Evolutionary conservation across 2,797 vertebrate species (phyloP).

Genomic region (Xerus rutilus): DNA sequence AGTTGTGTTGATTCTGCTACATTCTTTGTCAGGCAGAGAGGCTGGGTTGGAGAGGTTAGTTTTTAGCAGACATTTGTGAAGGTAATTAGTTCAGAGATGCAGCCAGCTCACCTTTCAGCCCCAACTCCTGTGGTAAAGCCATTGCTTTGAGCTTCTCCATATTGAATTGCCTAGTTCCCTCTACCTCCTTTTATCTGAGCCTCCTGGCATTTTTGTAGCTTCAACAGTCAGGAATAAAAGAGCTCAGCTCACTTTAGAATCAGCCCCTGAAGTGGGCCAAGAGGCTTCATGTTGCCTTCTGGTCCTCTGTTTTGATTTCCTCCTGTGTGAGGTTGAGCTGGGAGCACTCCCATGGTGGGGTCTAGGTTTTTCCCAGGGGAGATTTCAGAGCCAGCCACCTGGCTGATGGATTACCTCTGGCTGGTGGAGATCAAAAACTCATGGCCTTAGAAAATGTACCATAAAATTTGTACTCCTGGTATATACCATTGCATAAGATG

Average conservation of each 20-base stretch:
- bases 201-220: slow-evolving; percentile 84
- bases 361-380: slow-evolving; percentile 16
- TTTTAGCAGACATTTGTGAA: slow-evolving; percentile 72
- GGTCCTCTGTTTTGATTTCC: slow-evolving; percentile 73
- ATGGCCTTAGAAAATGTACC: not conserved
- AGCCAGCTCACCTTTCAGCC: slow-evolving; percentile 81
- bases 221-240: slow-evolving; percentile 86
- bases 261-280: slow-evolving; percentile 75
- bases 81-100: slow-evolving; percentile 84
- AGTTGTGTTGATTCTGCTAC: not conserved
- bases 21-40: not conserved
- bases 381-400: slow-evolving; percentile 47
- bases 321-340: slow-evolving; percentile 70
- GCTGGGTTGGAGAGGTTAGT: slow-evolving; percentile 67
- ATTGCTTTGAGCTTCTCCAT: slow-evolving; percentile 82
- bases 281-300: slow-evolving; percentile 76
- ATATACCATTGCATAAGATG: not conserved
- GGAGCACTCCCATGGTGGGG: not conserved
- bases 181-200: slow-evolving; percentile 82
- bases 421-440: slow-evolving; percentile 4
- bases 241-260: slow-evolving; percentile 77
- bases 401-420: not conserved
- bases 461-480: slow-evolving; percentile 19
- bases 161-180: slow-evolving; percentile 78
- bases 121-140: slow-evolving; percentile 78